Base-by-base conservation (phyloP, 2,888 invertebrate genomes). In the Pheosia gnoma region DNA sequence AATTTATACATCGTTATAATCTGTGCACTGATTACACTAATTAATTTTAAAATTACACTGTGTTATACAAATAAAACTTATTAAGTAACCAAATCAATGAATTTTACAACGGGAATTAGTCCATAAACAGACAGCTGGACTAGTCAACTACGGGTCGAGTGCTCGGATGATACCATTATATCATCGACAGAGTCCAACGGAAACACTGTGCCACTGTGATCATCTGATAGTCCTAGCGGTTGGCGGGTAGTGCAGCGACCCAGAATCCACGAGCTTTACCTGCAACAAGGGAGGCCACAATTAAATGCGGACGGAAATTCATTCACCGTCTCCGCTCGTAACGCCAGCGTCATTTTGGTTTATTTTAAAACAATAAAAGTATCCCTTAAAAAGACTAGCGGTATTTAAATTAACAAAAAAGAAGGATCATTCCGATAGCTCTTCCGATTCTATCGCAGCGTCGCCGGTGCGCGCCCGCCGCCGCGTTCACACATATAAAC, bases 351-450 rank as follows among this genome's bases (percentile, higher is more conserved):
- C 66, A 65, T 67, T 73, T 71, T 54, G 70, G 68, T 72, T 76
- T 74, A 70, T 75, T 78, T 78, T 68, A 71, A 77, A 69, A 79
- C 70, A 80, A 83, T 83, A 86, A 86, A 83, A 83, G 80, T 77
- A 78, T 78, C 78, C 77, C 74, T 10, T 82, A 85, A 89, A 89
- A 90, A 86, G 85, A 88, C 88, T 89, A 89, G 86, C 86, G 85
- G 88, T 87, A 91, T 90, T 89, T 89, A 91, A 91, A 91, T 91
- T 84, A 89, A 88, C 81, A 89, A 91, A 91, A 87, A 91, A 89
- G 81, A 86, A 87, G 85, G 81, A 77, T 75, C 83, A 80, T 79
- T 80, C 80, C 81, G 86, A 91, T 90, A 88, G 88, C 77, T 83
- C 86, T 83, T 85, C 80, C 79, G 90, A 92, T 92, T 89, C 85